These are phyloP conservation scores for Pseudorhiza aurosa DNA, from an alignment of 30 jellyfish, hydroid and myxozoan species.

Conservation along the genomic window DNA sequence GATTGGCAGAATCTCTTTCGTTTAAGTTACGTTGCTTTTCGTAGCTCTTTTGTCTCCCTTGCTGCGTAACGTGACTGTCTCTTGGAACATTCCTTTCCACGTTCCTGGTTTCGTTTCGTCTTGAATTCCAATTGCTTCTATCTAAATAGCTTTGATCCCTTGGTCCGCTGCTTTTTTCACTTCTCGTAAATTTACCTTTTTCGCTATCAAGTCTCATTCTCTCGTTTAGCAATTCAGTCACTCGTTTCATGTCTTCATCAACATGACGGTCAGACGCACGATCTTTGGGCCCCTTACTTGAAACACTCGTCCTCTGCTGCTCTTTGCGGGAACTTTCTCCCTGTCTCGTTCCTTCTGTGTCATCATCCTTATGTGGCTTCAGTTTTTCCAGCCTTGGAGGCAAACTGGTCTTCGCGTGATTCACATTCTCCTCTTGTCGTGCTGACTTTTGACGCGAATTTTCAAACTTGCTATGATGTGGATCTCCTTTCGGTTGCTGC, in stretches of 20 bases:
- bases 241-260: slow-evolving; percentile 49
- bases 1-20: not conserved
- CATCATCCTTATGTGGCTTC: not conserved
- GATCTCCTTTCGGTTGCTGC: not conserved
- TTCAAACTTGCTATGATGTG: not conserved
- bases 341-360: not conserved
- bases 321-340: not conserved
- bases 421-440: not conserved
- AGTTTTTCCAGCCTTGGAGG: slow-evolving; percentile 41
- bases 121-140: not conserved
- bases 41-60: slow-evolving; percentile 3
- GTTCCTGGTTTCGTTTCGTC: not conserved
- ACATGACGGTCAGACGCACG: not conserved
- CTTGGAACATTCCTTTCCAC: slow-evolving; percentile 2
- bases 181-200: not conserved
- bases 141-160: not conserved
- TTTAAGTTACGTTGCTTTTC: not conserved
- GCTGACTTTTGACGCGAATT: not conserved
- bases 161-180: not conserved
- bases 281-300: not conserved
- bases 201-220: slow-evolving; percentile 34
- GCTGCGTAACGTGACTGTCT: not conserved
- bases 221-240: not conserved
- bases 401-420: not conserved
- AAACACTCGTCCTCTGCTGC: not conserved